These are phyloP conservation scores for Epistrophe grossulariae DNA, from an alignment of 2,888 invertebrate species.

Conservation along the genomic window DNA sequence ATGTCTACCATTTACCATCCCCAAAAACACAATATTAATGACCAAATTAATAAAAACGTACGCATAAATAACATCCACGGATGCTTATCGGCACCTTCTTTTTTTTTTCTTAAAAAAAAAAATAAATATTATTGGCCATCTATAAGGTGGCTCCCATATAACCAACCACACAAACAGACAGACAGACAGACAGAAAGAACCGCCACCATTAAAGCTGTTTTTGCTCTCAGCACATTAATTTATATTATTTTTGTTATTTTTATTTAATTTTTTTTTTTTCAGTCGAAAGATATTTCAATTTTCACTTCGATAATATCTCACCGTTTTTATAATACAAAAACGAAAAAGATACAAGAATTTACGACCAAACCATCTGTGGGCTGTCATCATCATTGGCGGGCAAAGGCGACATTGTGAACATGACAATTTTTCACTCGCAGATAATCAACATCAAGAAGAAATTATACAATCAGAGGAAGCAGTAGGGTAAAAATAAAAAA, in stretches of 20 bases:
- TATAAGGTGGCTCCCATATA: constrained; percentile 60
- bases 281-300: constrained; percentile 73
- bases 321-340: constrained; percentile 32
- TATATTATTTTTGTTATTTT: constrained; percentile 1
- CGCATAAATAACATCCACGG: constrained; percentile 69
- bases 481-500: background rate
- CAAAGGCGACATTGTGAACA: constrained; percentile 59
- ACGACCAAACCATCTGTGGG: constrained; percentile 65
- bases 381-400: constrained; percentile 60
- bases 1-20: constrained; percentile 52
- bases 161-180: constrained; percentile 1
- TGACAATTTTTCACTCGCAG: constrained; percentile 73
- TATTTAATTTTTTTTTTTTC: no score
- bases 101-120: background rate
- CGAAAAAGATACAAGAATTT: constrained; percentile 63
- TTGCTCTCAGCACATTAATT: constrained; percentile 59
- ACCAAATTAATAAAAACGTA: constrained; percentile 69
- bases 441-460: constrained; percentile 64
- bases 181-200: constrained; percentile 12
- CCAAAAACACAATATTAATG: constrained; percentile 65
- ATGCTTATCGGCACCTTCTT: constrained; percentile 64
- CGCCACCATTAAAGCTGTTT: constrained; percentile 61
- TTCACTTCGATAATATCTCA: constrained; percentile 66
- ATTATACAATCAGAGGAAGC: constrained; percentile 17
- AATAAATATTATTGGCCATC: constrained; percentile 54